These are phyloP conservation scores for Anguilla rostrata DNA, from an alignment of 2,113 vertebrate species.

Conservation along the genomic window DNA sequence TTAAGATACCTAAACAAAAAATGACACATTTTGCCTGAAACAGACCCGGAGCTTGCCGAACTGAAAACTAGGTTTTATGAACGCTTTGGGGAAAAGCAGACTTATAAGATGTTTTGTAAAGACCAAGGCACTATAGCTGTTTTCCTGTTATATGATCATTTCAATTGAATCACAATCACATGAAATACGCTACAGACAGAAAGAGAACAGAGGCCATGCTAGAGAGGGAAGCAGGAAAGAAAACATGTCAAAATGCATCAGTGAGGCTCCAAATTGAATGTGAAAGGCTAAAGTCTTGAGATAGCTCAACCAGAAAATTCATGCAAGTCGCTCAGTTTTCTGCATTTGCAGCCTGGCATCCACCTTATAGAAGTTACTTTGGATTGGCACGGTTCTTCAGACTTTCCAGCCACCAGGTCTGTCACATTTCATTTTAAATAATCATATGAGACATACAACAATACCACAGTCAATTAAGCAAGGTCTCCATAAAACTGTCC, in stretches of 20 bases:
- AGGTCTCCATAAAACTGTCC: constrained; percentile 41
- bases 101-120: neutral
- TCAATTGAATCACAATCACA: constrained; percentile 6
- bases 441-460: constrained; percentile 45
- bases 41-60: constrained; percentile 17
- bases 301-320: neutral
- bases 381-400: neutral
- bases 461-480: constrained; percentile 46
- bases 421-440: constrained; percentile 30
- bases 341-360: neutral
- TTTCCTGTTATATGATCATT: neutral
- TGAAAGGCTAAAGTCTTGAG: constrained; percentile 15
- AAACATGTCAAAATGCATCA: constrained; percentile 7
- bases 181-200: fast-evolving
- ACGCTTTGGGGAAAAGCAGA: neutral
- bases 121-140: neutral
- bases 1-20: neutral
- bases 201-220: neutral
- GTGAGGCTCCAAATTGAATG: constrained; percentile 10
- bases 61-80: neutral
- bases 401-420: neutral
- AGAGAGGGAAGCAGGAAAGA: neutral
- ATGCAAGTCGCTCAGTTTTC: neutral
- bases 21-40: constrained; percentile 9
- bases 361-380: neutral